phyloP scores from a whole-genome alignment of 2,797 vertebrate genomes.

The Enteromius viviparus region DNA sequence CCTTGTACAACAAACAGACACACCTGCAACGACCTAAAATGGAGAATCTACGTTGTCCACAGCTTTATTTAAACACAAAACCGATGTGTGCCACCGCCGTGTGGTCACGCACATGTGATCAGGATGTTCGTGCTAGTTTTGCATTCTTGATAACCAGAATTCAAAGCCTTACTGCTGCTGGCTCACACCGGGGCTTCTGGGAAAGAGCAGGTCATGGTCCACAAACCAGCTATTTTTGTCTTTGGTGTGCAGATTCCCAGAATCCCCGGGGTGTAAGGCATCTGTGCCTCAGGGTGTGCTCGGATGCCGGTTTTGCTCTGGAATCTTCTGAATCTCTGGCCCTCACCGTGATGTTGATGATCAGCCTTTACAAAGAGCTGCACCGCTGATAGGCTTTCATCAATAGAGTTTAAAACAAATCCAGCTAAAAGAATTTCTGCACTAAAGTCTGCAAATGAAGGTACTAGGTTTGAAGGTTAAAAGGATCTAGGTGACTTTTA shows the following conservation, averaged over 20 bases:
- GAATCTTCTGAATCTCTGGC: conserved; percentile 38
- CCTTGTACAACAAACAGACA: conserved; percentile 20
- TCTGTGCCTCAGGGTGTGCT: conserved; percentile 31
- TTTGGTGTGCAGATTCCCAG: conserved; percentile 24
- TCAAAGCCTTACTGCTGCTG: neutral
- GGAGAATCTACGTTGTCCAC: neutral
- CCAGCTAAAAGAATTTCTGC: neutral
- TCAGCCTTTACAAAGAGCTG: neutral
- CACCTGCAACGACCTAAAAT: neutral
- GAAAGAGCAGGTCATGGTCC: conserved; percentile 29
- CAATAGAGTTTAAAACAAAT: neutral
- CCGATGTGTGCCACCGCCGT: neutral
- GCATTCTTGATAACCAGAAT: conserved; percentile 30
- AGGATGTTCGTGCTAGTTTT: conserved; percentile 15
- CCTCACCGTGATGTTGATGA: neutral
- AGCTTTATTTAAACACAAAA: conserved; percentile 9
- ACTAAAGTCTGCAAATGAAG: neutral
- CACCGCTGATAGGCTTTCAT: conserved; percentile 10
- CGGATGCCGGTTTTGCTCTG: conserved; percentile 31
- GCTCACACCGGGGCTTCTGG: conserved; percentile 11
- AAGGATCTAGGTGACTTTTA: neutral
- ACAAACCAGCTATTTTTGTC: conserved; percentile 46
- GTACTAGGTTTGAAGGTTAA: neutral
- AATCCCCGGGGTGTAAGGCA: conserved; percentile 31
- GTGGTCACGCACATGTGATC: conserved; percentile 16